Conservation (phyloP, 2,888 invertebrate species). For the Ptilodon capucinus region DNA sequence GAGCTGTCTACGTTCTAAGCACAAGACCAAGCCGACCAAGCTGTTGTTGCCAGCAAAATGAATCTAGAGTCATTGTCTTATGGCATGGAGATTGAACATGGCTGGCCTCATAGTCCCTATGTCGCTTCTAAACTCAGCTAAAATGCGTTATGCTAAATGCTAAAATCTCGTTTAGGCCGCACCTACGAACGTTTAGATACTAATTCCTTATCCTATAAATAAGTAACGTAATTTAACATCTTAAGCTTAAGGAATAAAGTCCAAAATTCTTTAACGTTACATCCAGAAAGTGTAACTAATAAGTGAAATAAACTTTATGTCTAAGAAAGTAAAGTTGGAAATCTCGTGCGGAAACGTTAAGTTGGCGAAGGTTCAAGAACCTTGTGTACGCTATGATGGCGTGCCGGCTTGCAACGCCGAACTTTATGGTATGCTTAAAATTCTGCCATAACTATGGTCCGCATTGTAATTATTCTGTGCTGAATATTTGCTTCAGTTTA, state of each 20-base stretch:
- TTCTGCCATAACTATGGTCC: neutral
- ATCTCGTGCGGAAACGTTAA: slow-evolving; percentile 14
- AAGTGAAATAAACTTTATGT: slow-evolving; percentile 3
- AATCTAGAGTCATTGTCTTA: no score
- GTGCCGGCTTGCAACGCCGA: slow-evolving; percentile 40
- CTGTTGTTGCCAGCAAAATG: no score
- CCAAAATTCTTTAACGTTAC: slow-evolving; percentile 8
- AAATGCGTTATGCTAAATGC: no score
- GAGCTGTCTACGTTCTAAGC: no score
- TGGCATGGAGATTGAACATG: no score
- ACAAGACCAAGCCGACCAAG: no score
- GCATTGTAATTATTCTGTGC: neutral
- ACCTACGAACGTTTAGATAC: slow-evolving; percentile 13
- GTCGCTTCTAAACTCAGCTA: neutral
- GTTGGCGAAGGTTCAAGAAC: slow-evolving; percentile 50
- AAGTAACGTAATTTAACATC: neutral
- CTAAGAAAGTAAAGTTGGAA: slow-evolving; percentile 18
- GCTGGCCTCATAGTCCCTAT: no score
- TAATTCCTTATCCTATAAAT: slow-evolving; percentile 4
- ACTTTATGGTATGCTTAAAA: slow-evolving; percentile 19
- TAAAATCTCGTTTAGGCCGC: no score
- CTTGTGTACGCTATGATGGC: slow-evolving; percentile 31
- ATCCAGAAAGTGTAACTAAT: slow-evolving; percentile 10
- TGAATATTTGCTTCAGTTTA: neutral
- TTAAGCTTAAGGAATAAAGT: neutral